Base-by-base conservation (phyloP, 2,113 vertebrate genomes). In the Epinephelus cyanopodus region DNA sequence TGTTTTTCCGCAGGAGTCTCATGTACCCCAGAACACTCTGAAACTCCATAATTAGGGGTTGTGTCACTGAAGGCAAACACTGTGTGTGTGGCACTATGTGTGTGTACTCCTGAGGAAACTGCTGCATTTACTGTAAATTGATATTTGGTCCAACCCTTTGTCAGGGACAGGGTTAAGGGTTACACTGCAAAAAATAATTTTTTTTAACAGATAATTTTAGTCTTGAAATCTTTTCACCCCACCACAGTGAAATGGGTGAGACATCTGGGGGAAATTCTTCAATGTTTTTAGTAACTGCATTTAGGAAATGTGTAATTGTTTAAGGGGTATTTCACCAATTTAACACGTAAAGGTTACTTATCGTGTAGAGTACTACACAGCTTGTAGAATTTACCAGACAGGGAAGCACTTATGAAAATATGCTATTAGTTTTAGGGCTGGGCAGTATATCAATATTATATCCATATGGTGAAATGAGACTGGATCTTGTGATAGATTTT, bases 1-100 rank as follows among this genome's bases (percentile, higher is more conserved):
- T 83, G 81, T 84, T 90, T 89, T 86, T 82, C 76, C 47, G 19
- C 72, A 37, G 37, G 79, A 86, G 82, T 79, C 77, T 70, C 75
- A 56, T 81, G 80, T 57, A 84, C 77, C 76, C 64, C 45, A 23
- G 85, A 52, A 69, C 77, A 77, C 72, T 88, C 67, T 65, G 48
- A 58, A 79, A 77, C 84, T 81, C 73, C 77, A 42, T 91, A 92
- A 92, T 93, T 85, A 91, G 79, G 54, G 64, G 76, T 83, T 58
- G 66, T 90, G 89, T 89, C 84, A 85, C 82, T 74, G 53, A 80
- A 76, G 83, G 76, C 78, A 81, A 71, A 76, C 69, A 23, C 57
- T 75, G 69, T 77, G 74, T 77, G 73, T 77, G 73, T 73, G 42
- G 8, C 42, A 45, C 42, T 45, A 45, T 45, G 53, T 66, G 13